Conservation (phyloP, 2,888 invertebrate species). For the Ormyrus rosae region DNA sequence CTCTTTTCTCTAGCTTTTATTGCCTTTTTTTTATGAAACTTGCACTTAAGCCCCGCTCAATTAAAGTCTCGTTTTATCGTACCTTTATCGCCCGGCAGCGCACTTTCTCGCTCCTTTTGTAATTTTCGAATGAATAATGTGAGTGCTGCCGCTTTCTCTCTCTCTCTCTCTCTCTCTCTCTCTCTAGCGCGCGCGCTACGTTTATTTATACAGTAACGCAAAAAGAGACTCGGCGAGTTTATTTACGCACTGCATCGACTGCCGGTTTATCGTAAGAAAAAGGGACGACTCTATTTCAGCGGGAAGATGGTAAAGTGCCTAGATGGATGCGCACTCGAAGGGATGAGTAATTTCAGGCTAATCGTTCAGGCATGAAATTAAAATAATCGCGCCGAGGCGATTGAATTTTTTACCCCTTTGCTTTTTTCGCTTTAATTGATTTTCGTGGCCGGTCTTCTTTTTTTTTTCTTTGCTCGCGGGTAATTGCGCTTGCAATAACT, state of each 20-base stretch:
- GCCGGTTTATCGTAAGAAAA: neutral
- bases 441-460: too few relatives aligned
- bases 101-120: constrained; percentile 19
- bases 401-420: neutral
- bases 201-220: constrained; percentile 30
- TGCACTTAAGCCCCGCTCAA: constrained; percentile 4
- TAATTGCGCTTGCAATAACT: too few relatives aligned
- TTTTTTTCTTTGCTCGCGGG: too few relatives aligned
- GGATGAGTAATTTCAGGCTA: neutral
- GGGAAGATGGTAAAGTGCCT: too few relatives aligned
- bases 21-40: neutral
- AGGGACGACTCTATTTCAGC: constrained; percentile 25
- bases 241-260: neutral
- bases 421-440: too few relatives aligned
- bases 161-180: too few relatives aligned
- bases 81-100: neutral
- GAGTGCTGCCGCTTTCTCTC: too few relatives aligned
- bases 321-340: neutral
- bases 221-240: neutral
- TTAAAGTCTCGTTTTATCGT: constrained; percentile 10
- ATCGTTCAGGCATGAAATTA: constrained; percentile 14
- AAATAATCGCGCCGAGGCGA: neutral
- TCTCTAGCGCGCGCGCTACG: too few relatives aligned
- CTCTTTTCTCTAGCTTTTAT: constrained; percentile 20
- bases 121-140: neutral